Conservation (phyloP, 2,888 invertebrate genomes). For the Apotomis betuletana region DNA sequence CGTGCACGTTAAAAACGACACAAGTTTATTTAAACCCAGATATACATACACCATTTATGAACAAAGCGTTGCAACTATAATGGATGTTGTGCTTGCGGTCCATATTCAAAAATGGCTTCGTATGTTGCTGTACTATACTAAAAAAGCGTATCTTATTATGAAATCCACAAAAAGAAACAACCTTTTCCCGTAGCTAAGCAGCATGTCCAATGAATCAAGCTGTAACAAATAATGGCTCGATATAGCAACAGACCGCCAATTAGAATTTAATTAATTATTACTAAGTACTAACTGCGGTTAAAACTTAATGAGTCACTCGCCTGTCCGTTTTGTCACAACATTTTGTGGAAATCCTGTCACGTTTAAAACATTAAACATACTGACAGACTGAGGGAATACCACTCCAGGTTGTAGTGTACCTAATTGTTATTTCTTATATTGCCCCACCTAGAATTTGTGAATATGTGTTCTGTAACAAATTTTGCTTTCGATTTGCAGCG, state of each 20-base stretch:
- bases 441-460: too few species aligned
- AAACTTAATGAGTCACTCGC: not conserved
- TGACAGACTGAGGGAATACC: too few species aligned
- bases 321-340: not conserved
- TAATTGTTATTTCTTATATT: too few species aligned
- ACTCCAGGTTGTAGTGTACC: too few species aligned
- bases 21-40: not conserved
- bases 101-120: conserved; percentile 6
- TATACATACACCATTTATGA: not conserved
- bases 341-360: not conserved
- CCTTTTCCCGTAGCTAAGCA: too few species aligned
- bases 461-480: too few species aligned
- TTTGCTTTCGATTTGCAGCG: too few species aligned
- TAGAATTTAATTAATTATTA: conserved; percentile 3
- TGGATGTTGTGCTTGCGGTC: not conserved
- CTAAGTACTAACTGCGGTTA: not conserved
- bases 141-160: not conserved
- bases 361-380: too few species aligned
- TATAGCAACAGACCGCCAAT: conserved; percentile 3
- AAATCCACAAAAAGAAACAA: too few species aligned
- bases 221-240: not conserved
- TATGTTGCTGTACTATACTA: not conserved
- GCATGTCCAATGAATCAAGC: not conserved
- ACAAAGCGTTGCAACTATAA: not conserved
- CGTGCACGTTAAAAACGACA: too few species aligned